Conservation (phyloP, 2,888 invertebrate genomes). For the Melanotus villosus region DNA sequence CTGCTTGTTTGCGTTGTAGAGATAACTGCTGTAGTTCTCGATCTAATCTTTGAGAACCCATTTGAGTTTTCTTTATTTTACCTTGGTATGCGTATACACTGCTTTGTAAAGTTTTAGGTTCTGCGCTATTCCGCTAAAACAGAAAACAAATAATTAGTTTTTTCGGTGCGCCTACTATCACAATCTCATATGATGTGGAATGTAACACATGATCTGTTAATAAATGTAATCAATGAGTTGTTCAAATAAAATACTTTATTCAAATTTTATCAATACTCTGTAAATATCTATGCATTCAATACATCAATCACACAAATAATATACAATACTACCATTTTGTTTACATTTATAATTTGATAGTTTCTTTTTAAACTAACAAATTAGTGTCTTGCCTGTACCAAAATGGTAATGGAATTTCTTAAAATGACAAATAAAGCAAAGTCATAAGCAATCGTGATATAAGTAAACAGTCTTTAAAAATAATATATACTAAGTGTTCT, state of each 20-base stretch:
- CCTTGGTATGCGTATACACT: constrained; percentile 61
- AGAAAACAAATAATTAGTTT: constrained; percentile 27
- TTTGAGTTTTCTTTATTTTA: constrained; percentile 62
- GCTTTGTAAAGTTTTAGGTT: constrained; percentile 58
- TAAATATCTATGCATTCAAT: constrained; percentile 15
- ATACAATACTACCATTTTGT: neutral
- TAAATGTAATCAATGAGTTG: neutral
- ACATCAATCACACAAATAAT: constrained; percentile 29
- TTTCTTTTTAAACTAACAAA: neutral
- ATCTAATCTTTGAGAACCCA: constrained; percentile 58
- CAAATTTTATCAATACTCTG: neutral
- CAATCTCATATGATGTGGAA: too few species aligned
- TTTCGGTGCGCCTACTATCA: too few species aligned
- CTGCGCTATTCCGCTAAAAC: constrained; percentile 33
- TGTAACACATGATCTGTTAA: too few species aligned
- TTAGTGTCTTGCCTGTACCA: neutral
- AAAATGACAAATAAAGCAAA: constrained; percentile 20
- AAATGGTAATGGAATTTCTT: constrained; percentile 18
- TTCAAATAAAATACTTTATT: constrained; percentile 25
- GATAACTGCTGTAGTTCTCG: constrained; percentile 64
- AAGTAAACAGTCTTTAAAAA: constrained; percentile 29
- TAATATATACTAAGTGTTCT: constrained; percentile 6
- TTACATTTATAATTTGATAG: constrained; percentile 1
- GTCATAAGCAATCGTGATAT: constrained; percentile 15
- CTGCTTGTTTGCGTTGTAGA: constrained; percentile 69